Conservation (phyloP, 2,888 invertebrate genomes). For the Ommatoiulus sabulosus region DNA sequence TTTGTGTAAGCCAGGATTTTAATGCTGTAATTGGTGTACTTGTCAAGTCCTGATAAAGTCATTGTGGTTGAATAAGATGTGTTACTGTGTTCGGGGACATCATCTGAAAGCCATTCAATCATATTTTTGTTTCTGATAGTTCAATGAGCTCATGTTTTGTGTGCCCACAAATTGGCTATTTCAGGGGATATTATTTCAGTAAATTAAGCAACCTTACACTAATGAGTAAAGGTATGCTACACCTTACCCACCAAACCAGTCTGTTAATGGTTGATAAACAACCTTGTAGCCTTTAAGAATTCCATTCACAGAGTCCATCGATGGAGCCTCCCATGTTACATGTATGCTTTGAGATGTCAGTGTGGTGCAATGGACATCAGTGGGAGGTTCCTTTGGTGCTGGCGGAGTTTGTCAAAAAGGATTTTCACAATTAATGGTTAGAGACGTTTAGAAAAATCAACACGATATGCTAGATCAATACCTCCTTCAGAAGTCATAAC, state of each 20-base stretch:
- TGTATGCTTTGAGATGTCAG: constrained; percentile 94
- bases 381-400: constrained; percentile 73
- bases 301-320: constrained; percentile 90
- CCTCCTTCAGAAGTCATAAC: constrained; percentile 60
- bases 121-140: not conserved
- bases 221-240: not conserved
- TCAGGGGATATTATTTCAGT: not conserved
- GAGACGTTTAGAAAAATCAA: constrained; percentile 65
- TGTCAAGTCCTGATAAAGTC: not conserved
- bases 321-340: constrained; percentile 94
- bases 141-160: no score
- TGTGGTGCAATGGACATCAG: constrained; percentile 91
- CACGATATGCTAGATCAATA: not conserved
- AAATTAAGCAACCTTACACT: not conserved
- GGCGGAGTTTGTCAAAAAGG: no score
- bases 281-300: constrained; percentile 97
- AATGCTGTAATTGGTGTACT: constrained; percentile 87
- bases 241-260: constrained; percentile 81
- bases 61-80: not conserved
- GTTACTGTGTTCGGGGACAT: not conserved
- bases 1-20: constrained; percentile 94
- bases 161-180: not conserved
- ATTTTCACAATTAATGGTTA: not conserved
- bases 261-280: constrained; percentile 88
- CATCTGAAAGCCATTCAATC: not conserved